Evolutionary conservation across 1,140 invertebrate species (phyloP).

Genomic region (Oncopeltus fasciatus): DNA sequence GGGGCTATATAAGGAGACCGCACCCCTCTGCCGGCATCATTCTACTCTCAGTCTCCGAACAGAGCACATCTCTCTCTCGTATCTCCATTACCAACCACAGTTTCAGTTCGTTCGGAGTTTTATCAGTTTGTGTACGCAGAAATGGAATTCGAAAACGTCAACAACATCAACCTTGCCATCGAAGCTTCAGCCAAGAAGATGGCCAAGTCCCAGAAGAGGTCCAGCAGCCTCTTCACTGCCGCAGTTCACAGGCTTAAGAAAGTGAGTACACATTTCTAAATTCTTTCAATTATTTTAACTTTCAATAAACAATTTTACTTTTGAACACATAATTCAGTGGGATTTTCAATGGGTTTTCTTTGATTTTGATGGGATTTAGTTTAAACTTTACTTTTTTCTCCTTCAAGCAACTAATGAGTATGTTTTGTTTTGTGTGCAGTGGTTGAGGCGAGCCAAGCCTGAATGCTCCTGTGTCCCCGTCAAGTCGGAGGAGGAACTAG

Average conservation of each 20-base stretch:
- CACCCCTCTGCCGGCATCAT: not conserved
- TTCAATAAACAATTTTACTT: not conserved
- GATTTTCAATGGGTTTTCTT: not conserved
- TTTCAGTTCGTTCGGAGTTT: not conserved
- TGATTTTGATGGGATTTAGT: not conserved
- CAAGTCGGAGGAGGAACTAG: conserved; percentile 3
- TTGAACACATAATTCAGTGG: not conserved
- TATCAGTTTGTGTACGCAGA: too few relatives aligned
- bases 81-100: not conserved
- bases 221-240: not conserved
- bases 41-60: not conserved
- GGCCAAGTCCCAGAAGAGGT: not conserved
- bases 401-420: conserved; percentile 5
- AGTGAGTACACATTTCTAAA: conserved; percentile 14
- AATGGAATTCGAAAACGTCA: conserved; percentile 19
- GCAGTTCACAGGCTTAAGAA: conserved; percentile 8
- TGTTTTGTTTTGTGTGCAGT: conserved; percentile 12
- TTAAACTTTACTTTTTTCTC: not conserved
- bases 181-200: conserved; percentile 12
- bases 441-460: conserved; percentile 14
- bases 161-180: conserved; percentile 18
- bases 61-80: not conserved
- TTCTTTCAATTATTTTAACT: not conserved
- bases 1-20: not conserved
- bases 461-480: not conserved